Percentiles rank a stretch among this genome's conserved stretches.
phyloP scores from a whole-genome alignment of 1,140 invertebrate species.

The Drosophila carrolli region DNA sequence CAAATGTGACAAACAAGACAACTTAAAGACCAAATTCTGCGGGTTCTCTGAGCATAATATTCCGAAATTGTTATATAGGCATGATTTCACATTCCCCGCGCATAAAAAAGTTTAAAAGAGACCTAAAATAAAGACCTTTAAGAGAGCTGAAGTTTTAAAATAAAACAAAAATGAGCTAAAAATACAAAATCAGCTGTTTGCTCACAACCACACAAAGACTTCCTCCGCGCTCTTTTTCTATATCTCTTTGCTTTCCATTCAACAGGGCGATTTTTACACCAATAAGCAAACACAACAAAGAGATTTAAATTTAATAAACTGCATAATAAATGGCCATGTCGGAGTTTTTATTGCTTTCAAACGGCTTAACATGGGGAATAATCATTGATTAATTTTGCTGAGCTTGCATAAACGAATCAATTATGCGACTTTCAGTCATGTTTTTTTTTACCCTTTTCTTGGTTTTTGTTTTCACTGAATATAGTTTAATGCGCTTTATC shows the following conservation, averaged over 20 bases:
- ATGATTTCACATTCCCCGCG: not conserved
- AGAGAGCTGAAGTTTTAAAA: slow-evolving; percentile 15
- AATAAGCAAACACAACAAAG: slow-evolving; percentile 47
- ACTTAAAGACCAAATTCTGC: not conserved
- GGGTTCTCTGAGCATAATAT: slow-evolving; percentile 5
- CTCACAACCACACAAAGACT: slow-evolving; percentile 6
- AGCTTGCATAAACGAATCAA: slow-evolving; percentile 37
- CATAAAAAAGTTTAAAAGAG: slow-evolving; percentile 17
- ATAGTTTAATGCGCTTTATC: slow-evolving; percentile 21
- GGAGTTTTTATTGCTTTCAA: slow-evolving; percentile 14
- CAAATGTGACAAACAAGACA: not conserved
- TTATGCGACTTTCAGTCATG: slow-evolving; percentile 43
- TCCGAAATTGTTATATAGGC: not conserved
- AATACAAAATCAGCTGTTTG: slow-evolving; percentile 62
- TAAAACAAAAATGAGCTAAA: slow-evolving; percentile 22
- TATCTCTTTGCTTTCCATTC: not conserved
- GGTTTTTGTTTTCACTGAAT: slow-evolving; percentile 17
- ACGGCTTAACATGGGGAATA: slow-evolving; percentile 27
- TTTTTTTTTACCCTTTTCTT: slow-evolving; percentile 9
- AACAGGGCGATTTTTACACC: slow-evolving; percentile 23
- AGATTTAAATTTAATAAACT: slow-evolving; percentile 10
- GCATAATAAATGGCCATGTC: slow-evolving; percentile 38
- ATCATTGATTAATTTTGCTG: slow-evolving; percentile 29
- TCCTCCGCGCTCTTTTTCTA: not conserved
- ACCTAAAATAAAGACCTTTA: not conserved